Base-by-base conservation (phyloP, 2,797 vertebrate genomes). In the Anableps anableps region DNA sequence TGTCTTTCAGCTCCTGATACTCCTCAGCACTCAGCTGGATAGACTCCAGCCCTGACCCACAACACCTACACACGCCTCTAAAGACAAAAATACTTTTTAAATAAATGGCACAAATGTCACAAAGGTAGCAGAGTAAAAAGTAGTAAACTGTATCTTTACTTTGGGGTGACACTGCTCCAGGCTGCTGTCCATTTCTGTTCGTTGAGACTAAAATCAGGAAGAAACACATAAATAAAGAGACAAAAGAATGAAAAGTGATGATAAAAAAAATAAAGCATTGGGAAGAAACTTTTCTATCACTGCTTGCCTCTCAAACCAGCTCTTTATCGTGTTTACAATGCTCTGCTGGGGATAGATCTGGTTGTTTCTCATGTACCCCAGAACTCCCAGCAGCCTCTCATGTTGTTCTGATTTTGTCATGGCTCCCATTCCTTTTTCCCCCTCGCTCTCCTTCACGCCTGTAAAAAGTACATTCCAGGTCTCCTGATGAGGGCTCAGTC, bases 241-340 rank as follows among this genome's bases (percentile, higher is more conserved):
- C 0, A 29, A 9, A 55, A 41, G 17, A 5, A 62, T 34, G 2
- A 62, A 34, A 34, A 19, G 29, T 34, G 5, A 55, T 1, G n/a
- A 4, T 45, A 11, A 72, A 7, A 16, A 55, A 51, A 4, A 31
- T 53, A 38, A 72, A 8, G 47, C 50, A 51, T 2, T 64, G 19
- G 23, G 7, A 51, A 77, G 72, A 68, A 60, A 62, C 58, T 34
- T 62, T 26, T 34, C 8, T 8, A 66, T 66, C 9, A 68, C 36
- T 23, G 36, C 36, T 26, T 96, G 98, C 98, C 98, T 98, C 93
- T 99, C 97, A 95, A 99, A 99, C 97, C 97, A 99, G 0, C 91
- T 88, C 85, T 96, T 98, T 93, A 99, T 97, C 91, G 90, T 95
- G 82, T 68, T 50, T 85, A 95, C 93, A 77, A 99, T 89, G 16